phyloP scores from a whole-genome alignment of 2,888 invertebrate genomes.

The Tolmerus cingulatus region DNA sequence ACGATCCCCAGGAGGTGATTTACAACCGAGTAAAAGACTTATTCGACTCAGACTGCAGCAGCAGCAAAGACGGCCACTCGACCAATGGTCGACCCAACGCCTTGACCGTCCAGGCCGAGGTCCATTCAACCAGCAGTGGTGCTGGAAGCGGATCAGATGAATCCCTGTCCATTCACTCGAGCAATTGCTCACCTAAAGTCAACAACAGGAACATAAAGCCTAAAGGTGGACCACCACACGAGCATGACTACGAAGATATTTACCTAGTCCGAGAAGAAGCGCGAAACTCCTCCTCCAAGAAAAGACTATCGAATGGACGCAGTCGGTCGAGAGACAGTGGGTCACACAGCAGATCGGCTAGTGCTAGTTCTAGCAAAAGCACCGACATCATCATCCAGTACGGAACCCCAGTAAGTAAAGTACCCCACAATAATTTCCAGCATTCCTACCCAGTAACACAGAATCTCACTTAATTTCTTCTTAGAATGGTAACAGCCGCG shows the following conservation, averaged over 20 bases:
- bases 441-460: background rate
- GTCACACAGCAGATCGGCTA: conserved; percentile 78
- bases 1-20: conserved; percentile 80
- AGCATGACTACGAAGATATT: conserved; percentile 84
- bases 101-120: conserved; percentile 82
- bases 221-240: conserved; percentile 59
- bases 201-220: conserved; percentile 51
- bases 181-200: conserved; percentile 59
- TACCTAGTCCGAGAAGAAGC: conserved; percentile 74
- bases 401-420: conserved; percentile 59
- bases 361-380: conserved; percentile 66
- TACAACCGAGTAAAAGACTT: conserved; percentile 86
- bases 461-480: background rate
- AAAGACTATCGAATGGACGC: conserved; percentile 61
- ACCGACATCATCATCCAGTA: conserved; percentile 62
- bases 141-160: conserved; percentile 71
- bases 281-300: conserved; percentile 53
- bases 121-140: conserved; percentile 78
- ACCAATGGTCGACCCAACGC: conserved; percentile 57
- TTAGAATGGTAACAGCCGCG: conserved; percentile 18
- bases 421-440: background rate
- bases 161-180: conserved; percentile 69
- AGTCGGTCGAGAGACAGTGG: conserved; percentile 74
- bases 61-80: conserved; percentile 54
- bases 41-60: conserved; percentile 70